Evolutionary conservation across 2,888 invertebrate genomes (phyloP).

Genomic region (Ephialtes manifestator): DNA sequence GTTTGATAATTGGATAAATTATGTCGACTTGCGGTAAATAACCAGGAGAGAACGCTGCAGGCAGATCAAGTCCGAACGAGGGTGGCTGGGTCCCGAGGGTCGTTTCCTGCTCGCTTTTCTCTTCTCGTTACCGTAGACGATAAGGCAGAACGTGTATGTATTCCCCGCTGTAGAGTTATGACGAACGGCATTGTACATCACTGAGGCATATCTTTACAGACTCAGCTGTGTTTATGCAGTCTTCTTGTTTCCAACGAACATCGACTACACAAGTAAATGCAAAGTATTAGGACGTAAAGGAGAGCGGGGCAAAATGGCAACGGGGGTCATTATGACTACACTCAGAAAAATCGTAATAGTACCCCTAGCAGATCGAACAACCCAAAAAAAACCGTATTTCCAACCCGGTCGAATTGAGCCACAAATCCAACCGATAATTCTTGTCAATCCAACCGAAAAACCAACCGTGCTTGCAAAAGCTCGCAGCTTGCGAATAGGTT

Average conservation of each 20-base stretch:
- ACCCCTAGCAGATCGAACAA: too few relatives aligned
- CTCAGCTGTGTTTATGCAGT: not conserved
- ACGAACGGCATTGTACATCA: constrained; percentile 39
- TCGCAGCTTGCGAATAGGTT: too few relatives aligned
- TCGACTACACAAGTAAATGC: constrained; percentile 2
- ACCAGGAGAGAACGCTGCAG: constrained; percentile 10
- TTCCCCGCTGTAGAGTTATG: constrained; percentile 13
- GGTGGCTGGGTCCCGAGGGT: constrained; percentile 21
- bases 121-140: not conserved
- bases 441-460: too few relatives aligned
- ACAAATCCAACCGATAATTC: too few relatives aligned
- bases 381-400: too few relatives aligned
- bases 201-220: not conserved
- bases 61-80: constrained; percentile 20
- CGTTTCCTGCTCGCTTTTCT: constrained; percentile 23
- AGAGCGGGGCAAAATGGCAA: too few relatives aligned
- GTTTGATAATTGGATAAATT: constrained; percentile 27
- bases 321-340: too few relatives aligned
- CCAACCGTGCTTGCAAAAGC: too few relatives aligned
- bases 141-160: constrained; percentile 14
- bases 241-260: not conserved
- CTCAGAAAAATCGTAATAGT: too few relatives aligned
- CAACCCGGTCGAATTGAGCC: too few relatives aligned
- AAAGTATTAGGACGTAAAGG: not conserved
- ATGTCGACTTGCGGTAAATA: constrained; percentile 17